Percentiles rank a stretch among this genome's conserved stretches.
Conservation (phyloP, 1,140 invertebrate genomes). For the Thereuonema tuberculata region DNA sequence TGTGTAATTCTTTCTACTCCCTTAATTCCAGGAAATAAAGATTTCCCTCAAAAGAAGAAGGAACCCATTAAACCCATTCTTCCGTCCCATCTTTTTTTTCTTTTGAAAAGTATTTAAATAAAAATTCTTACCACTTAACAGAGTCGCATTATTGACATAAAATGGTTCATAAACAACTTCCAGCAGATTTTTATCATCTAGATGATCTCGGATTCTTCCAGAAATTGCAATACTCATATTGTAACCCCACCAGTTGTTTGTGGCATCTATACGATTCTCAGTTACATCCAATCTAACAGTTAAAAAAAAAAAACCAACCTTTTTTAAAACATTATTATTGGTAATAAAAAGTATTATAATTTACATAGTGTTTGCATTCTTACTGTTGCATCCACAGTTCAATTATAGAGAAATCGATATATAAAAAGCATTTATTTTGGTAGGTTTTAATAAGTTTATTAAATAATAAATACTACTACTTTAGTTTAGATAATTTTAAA, state of each 20-base stretch:
- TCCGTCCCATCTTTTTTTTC: too few relatives aligned
- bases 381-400: too few relatives aligned
- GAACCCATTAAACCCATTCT: too few relatives aligned
- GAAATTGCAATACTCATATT: slow-evolving; percentile 74
- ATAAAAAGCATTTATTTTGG: too few relatives aligned
- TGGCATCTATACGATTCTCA: slow-evolving; percentile 76
- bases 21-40: too few relatives aligned
- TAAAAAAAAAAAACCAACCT: neutral
- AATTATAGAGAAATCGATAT: too few relatives aligned
- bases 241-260: slow-evolving; percentile 95
- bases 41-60: too few relatives aligned
- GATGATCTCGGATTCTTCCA: slow-evolving; percentile 73
- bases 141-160: slow-evolving; percentile 66
- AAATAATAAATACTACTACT: too few relatives aligned
- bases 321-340: neutral
- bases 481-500: too few relatives aligned
- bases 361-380: too few relatives aligned
- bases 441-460: too few relatives aligned
- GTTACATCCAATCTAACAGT: slow-evolving; percentile 35
- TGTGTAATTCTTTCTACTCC: too few relatives aligned
- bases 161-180: slow-evolving; percentile 75
- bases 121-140: slow-evolving; percentile 34
- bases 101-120: neutral
- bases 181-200: slow-evolving; percentile 68
- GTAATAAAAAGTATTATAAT: neutral